Evolutionary conservation across 2,888 invertebrate genomes (phyloP), one percentile per base, ranked within the genome.

Genomic region (Hanleya hanleyi): DNA sequence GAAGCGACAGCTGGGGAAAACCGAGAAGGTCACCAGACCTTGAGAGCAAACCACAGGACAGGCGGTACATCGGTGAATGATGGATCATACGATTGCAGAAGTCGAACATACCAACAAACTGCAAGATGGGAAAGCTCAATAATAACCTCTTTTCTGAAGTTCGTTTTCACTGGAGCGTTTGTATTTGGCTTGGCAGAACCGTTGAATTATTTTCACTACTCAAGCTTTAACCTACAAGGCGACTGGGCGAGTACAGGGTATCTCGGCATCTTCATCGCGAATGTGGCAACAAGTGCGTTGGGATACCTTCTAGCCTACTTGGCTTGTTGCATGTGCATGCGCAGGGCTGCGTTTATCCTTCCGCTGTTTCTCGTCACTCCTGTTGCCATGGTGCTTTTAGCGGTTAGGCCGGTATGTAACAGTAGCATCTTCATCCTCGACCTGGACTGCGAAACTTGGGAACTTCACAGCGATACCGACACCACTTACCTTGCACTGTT

Each of bases 271-370:
- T 82, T 83, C 64, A 70, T 82, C 5, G 69, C 70, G 1, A 82
- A 77, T 36, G 29, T 81, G 7, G 41, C 67, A 0, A 64, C 70
- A 6, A 78, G 81, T 47, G 26, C 78, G 5, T 18, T 70, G 29
- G 83, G 82, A 0, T 75, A 81, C 77, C 26, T 69, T 61, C 26
- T 83, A n/a, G 82, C 78, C 3, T 76, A 81, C 67, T 50, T 83
- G 6, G 86, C 82, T 1, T 84, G 84, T 33, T 83, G 80, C 22
- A 83, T 85, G 38, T 84, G 85, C 71, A 84, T 87, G 84, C 84
- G 84, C 67, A 75, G 72, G 18, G 78, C 81, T 12, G 80, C 82
- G 1, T 87, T 87, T 41, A 80, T 80, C 9, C 29, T 85, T 5
- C 87, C 88, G 1, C 69, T 87, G 0, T 67, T 81, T 12, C 64